Conservation (phyloP, 2,113 vertebrate species). For the Colistium nudipinnis region DNA sequence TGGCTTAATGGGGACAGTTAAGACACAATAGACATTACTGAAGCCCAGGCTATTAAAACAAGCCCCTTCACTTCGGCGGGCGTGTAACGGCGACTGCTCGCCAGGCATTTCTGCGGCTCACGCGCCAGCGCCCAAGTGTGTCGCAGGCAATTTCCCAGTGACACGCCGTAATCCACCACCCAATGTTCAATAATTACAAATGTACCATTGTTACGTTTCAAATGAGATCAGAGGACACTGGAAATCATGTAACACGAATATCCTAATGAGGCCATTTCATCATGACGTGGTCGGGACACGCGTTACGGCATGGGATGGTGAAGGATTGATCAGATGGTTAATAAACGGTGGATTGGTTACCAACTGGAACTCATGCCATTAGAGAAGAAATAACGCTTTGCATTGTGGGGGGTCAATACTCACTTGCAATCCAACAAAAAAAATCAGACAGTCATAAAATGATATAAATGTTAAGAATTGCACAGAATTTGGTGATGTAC, state of each 20-base stretch:
- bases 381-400: no score
- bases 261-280: no score
- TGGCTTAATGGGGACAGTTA: constrained; percentile 50
- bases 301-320: no score
- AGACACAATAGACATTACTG: constrained; percentile 38
- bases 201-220: constrained; percentile 7
- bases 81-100: constrained; percentile 25
- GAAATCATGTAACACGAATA: constrained; percentile 22
- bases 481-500: no score
- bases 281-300: no score
- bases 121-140: not conserved
- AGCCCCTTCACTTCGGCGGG: constrained; percentile 24
- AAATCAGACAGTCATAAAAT: no score
- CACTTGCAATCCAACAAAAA: no score
- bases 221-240: constrained; percentile 3
- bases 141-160: constrained; percentile 17
- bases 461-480: no score
- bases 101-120: constrained; percentile 32
- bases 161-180: constrained; percentile 19
- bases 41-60: constrained; percentile 46
- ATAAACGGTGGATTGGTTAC: no score
- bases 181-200: constrained; percentile 21
- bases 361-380: no score
- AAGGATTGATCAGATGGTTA: no score
- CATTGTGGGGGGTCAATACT: no score